phyloP scores from a whole-genome alignment of 1,140 invertebrate genomes.

The Gyrodactylus salaris region DNA sequence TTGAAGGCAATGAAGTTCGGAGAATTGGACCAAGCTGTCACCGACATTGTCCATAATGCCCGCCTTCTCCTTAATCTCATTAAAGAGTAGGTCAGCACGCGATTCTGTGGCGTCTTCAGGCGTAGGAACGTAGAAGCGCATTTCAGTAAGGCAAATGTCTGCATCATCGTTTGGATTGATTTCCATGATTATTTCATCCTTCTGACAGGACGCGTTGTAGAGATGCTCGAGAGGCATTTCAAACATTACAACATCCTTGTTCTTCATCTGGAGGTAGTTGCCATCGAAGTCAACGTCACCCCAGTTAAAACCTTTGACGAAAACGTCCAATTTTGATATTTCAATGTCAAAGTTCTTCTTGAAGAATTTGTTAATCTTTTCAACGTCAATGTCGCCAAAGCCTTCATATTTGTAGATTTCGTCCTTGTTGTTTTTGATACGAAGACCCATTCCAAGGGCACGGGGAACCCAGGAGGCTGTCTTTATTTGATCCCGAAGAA shows the following conservation, averaged over 20 bases:
- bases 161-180: constrained; percentile 97
- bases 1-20: constrained; percentile 80
- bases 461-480: constrained; percentile 62
- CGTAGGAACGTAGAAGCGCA: constrained; percentile 68
- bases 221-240: constrained; percentile 82
- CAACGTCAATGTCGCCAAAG: constrained; percentile 51
- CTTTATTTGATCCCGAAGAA: constrained; percentile 46
- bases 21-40: constrained; percentile 78
- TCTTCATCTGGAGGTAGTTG: constrained; percentile 56
- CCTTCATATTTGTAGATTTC: constrained; percentile 57
- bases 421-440: constrained; percentile 61
- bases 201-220: constrained; percentile 70
- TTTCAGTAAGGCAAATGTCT: constrained; percentile 69
- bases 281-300: constrained; percentile 71
- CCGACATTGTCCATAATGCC: constrained; percentile 84
- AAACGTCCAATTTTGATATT: constrained; percentile 38
- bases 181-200: constrained; percentile 90
- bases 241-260: constrained; percentile 51
- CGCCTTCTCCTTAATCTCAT: constrained; percentile 66
- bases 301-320: constrained; percentile 95
- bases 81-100: constrained; percentile 40
- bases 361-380: constrained; percentile 7
- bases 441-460: constrained; percentile 48
- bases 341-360: constrained; percentile 5
- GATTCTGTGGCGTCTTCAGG: constrained; percentile 34